Percentiles rank a stretch among this genome's conserved stretches.
phyloP scores from a whole-genome alignment of 1,140 invertebrate species.

The Lordiphosa mommai region DNA sequence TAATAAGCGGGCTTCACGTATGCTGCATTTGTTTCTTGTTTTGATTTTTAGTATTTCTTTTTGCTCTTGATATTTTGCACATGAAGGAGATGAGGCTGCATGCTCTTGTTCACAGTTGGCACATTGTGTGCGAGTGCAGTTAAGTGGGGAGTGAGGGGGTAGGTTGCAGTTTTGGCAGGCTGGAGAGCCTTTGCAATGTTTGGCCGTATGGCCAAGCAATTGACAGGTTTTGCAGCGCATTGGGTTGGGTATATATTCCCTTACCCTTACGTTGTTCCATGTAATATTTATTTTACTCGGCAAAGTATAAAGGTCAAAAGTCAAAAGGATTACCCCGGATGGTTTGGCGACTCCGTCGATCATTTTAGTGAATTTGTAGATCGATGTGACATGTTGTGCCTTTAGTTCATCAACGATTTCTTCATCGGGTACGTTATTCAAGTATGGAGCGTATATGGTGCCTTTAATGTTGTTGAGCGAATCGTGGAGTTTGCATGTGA shows the following conservation, averaged over 20 bases:
- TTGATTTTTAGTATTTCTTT: slow-evolving; percentile 15
- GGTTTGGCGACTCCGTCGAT: background rate
- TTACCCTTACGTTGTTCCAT: background rate
- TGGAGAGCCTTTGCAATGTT: background rate
- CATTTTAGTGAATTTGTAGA: slow-evolving; percentile 8
- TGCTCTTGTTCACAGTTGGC: slow-evolving; percentile 2
- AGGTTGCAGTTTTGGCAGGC: slow-evolving; percentile 1
- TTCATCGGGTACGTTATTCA: slow-evolving; percentile 7
- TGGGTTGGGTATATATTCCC: background rate
- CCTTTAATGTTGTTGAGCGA: slow-evolving; percentile 3
- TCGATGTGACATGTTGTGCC: background rate
- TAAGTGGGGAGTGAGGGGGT: background rate
- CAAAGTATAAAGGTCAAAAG: slow-evolving; percentile 7
- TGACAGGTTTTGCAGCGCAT: background rate
- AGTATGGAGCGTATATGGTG: background rate
- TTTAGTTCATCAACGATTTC: slow-evolving; percentile 4
- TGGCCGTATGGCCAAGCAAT: background rate
- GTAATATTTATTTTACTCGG: slow-evolving; percentile 6
- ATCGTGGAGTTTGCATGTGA: slow-evolving; percentile 10
- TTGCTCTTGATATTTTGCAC: slow-evolving; percentile 6
- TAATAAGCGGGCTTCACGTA: background rate
- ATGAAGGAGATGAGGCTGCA: background rate
- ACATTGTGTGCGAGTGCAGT: background rate
- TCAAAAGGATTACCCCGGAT: slow-evolving; percentile 5
- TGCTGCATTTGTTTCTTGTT: slow-evolving; percentile 7